phyloP scores from a whole-genome alignment of 2,888 invertebrate species.

The Harpalus rubripes region DNA sequence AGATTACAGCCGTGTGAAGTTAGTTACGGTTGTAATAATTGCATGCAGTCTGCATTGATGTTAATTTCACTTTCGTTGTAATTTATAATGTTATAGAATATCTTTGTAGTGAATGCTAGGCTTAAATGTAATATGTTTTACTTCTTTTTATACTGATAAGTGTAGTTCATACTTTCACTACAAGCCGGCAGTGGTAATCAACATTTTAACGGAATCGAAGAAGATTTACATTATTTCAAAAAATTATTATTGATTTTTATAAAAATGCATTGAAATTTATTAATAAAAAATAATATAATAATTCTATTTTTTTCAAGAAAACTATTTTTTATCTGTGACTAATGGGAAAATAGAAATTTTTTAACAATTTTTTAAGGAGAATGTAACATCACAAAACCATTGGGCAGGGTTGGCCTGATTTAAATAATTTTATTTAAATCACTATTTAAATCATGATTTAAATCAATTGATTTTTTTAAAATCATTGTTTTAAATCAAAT shows the following conservation, averaged over 20 bases:
- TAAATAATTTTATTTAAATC: too few relatives aligned
- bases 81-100: conserved; percentile 43
- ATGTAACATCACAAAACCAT: too few relatives aligned
- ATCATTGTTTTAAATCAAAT: too few relatives aligned
- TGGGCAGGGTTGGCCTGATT: too few relatives aligned
- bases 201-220: conserved; percentile 1
- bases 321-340: too few relatives aligned
- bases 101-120: conserved; percentile 18
- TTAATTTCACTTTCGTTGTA: conserved; percentile 55
- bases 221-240: neutral
- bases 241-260: neutral
- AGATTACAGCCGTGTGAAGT: conserved; percentile 49
- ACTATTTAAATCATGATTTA: too few relatives aligned
- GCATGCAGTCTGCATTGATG: conserved; percentile 34
- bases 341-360: too few relatives aligned
- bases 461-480: too few relatives aligned
- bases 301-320: too few relatives aligned
- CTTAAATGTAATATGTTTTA: conserved; percentile 40
- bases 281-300: too few relatives aligned
- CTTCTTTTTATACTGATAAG: conserved; percentile 21
- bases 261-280: too few relatives aligned
- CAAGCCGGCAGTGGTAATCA: conserved; percentile 8
- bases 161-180: conserved; percentile 29
- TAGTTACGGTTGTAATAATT: conserved; percentile 53
- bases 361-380: too few relatives aligned